These are phyloP conservation scores for Girardia tigrina DNA, from an alignment of 2,888 invertebrate genomes.

Conservation along the genomic window DNA sequence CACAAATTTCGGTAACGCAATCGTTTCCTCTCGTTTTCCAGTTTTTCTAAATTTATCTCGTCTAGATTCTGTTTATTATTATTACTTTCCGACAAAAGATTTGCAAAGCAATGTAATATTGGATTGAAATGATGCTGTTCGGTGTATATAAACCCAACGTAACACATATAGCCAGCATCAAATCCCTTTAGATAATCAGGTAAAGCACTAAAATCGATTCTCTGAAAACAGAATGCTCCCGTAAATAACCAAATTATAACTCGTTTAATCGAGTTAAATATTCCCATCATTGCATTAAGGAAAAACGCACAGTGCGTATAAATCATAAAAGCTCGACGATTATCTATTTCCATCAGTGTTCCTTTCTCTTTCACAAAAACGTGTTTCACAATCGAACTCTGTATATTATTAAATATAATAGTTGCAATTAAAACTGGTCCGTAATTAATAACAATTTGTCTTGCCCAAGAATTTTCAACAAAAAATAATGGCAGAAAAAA, in stretches of 20 bases:
- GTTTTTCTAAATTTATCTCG: too few relatives aligned
- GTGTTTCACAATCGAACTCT: neutral
- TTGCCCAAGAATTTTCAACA: neutral
- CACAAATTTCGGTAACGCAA: too few relatives aligned
- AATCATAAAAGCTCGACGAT: conserved; percentile 25
- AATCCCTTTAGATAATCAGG: neutral
- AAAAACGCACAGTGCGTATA: conserved; percentile 31
- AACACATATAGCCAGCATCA: neutral
- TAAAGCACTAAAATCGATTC: conserved; percentile 28
- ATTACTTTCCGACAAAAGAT: neutral
- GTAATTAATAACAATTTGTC: neutral
- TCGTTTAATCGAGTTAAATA: conserved; percentile 12
- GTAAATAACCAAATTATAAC: conserved; percentile 24
- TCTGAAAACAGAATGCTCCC: conserved; percentile 27
- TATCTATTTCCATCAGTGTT: neutral
- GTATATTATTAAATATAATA: conserved; percentile 24
- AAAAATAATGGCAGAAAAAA: neutral
- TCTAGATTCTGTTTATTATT: too few relatives aligned
- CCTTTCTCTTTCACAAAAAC: conserved; percentile 25
- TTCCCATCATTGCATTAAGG: conserved; percentile 26
- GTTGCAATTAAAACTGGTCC: neutral
- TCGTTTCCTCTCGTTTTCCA: too few relatives aligned
- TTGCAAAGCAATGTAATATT: neutral
- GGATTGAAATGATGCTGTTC: neutral
- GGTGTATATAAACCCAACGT: neutral